Percentiles rank a stretch among this genome's conserved stretches.
Conservation (phyloP, 2,113 vertebrate genomes). For the Saguinus imperator region DNA sequence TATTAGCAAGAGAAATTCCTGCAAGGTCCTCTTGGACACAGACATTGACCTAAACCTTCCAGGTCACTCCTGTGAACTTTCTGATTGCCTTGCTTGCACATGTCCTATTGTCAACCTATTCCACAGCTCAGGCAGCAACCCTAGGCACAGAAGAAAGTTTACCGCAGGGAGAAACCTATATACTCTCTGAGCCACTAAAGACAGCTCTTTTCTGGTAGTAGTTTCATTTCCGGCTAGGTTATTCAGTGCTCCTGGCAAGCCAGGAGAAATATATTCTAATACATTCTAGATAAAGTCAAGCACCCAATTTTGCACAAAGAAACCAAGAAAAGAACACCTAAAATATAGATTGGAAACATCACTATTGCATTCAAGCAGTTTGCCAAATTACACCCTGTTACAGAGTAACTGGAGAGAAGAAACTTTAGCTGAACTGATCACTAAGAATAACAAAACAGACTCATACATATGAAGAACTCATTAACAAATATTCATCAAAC, state of each 20-base stretch:
- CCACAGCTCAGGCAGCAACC: neutral
- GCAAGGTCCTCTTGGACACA: neutral
- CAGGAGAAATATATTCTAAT: neutral
- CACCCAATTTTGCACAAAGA: neutral
- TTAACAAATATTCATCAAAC: neutral
- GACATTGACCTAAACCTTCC: neutral
- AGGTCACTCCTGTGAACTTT: slow-evolving; percentile 6
- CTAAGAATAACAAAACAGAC: slow-evolving; percentile 44
- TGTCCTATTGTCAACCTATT: neutral
- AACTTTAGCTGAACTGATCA: neutral
- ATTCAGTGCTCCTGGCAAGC: neutral
- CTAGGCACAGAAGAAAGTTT: neutral
- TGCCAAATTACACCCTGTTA: slow-evolving; percentile 11
- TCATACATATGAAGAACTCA: neutral
- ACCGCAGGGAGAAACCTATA: neutral
- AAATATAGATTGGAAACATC: neutral
- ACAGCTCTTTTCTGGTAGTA: slow-evolving; percentile 2
- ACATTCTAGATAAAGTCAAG: neutral
- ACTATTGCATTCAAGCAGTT: neutral
- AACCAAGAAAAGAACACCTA: neutral
- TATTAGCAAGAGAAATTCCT: neutral
- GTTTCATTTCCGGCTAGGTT: slow-evolving; percentile 44
- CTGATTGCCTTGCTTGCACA: neutral
- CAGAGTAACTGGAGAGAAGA: neutral
- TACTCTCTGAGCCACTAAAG: neutral